phyloP scores from a whole-genome alignment of 2,888 invertebrate species.

The Clitarchus hookeri region DNA sequence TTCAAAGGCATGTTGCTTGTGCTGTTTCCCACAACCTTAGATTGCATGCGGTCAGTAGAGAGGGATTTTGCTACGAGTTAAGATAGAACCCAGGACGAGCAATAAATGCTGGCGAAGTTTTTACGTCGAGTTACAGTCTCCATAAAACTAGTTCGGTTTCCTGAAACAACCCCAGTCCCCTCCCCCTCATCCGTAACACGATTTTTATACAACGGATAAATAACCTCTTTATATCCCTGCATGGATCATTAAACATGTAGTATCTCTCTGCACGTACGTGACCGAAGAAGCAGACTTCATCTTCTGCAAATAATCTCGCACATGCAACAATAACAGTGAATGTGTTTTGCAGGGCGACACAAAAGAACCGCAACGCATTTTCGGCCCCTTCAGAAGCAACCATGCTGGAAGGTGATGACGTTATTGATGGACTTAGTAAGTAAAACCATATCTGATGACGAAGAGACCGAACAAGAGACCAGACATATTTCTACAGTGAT shows the following conservation, averaged over 20 bases:
- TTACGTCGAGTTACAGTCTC: background rate
- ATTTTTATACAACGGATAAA: background rate
- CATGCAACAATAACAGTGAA: background rate
- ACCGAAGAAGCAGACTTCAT: background rate
- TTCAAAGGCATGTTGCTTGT: too few species aligned
- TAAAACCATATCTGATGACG: too few species aligned
- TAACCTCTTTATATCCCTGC: background rate
- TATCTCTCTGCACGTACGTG: background rate
- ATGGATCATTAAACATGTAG: background rate
- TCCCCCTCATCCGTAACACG: background rate
- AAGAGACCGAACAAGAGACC: too few species aligned
- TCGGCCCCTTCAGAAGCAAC: too few species aligned
- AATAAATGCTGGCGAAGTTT: background rate
- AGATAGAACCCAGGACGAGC: background rate
- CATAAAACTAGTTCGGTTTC: slow-evolving; percentile 9
- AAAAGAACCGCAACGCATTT: too few species aligned
- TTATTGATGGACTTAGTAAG: too few species aligned
- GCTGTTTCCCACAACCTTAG: too few species aligned
- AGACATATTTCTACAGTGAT: too few species aligned
- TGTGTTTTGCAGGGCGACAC: too few species aligned
- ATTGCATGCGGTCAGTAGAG: too few species aligned
- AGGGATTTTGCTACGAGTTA: background rate
- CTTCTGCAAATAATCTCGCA: background rate
- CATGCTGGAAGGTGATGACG: too few species aligned
- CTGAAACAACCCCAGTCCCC: background rate